phyloP scores from a whole-genome alignment of 2,888 invertebrate genomes.

The Acrocera orbiculus region DNA sequence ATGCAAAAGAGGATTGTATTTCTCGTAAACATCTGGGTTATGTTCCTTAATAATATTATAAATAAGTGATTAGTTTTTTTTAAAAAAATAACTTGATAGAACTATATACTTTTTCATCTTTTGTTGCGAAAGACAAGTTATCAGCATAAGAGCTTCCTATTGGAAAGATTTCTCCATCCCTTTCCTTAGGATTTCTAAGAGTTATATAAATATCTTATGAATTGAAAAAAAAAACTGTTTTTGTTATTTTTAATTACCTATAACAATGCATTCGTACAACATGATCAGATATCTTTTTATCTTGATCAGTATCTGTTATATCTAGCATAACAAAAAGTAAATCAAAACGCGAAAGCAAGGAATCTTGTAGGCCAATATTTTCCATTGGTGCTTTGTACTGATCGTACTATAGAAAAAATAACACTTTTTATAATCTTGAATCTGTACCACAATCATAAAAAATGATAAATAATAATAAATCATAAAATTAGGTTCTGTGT shows the following conservation, averaged over 20 bases:
- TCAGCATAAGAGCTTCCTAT: slow-evolving; percentile 64
- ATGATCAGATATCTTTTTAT: slow-evolving; percentile 87
- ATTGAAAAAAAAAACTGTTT: not conserved
- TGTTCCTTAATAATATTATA: no score
- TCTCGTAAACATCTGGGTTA: slow-evolving; percentile 84
- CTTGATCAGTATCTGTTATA: slow-evolving; percentile 74
- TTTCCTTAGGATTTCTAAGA: slow-evolving; percentile 76
- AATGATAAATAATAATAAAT: no score
- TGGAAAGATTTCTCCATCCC: slow-evolving; percentile 82
- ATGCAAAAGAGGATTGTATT: slow-evolving; percentile 80
- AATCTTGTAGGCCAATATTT: slow-evolving; percentile 97
- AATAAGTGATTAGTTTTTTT: no score
- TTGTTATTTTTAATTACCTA: slow-evolving; percentile 32
- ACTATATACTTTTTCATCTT: slow-evolving; percentile 50
- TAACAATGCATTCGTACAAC: slow-evolving; percentile 96
- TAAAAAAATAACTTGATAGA: no score
- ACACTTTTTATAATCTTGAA: no score
- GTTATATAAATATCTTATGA: slow-evolving; percentile 1
- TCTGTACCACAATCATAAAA: no score
- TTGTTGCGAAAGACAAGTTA: slow-evolving; percentile 64
- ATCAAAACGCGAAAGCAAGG: slow-evolving; percentile 93
- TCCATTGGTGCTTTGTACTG: slow-evolving; percentile 99
- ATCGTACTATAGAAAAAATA: slow-evolving; percentile 57
- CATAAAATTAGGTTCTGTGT: no score
- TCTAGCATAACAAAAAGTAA: slow-evolving; percentile 94